Percentiles rank a stretch among this genome's conserved stretches.
phyloP scores from a whole-genome alignment of 2,113 vertebrate genomes.

The Clarias batrachus region DNA sequence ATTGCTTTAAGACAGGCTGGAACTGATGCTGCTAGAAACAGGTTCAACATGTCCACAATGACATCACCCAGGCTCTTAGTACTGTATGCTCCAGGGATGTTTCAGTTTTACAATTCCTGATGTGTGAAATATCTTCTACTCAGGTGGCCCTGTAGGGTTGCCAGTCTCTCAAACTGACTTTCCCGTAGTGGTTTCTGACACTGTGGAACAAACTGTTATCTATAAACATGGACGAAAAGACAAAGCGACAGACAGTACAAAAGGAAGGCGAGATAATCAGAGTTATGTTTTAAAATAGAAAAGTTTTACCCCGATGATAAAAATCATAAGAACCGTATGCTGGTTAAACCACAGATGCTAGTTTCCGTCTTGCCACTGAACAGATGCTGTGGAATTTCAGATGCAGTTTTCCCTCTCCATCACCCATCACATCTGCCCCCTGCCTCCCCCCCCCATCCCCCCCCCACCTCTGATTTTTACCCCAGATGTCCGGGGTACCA shows the following conservation, averaged over 20 bases:
- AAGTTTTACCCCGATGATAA: background rate
- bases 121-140: background rate
- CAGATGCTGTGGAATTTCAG: constrained; percentile 48
- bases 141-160: background rate
- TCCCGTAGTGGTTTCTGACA: background rate
- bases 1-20: too few relatives aligned
- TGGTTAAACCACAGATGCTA: constrained; percentile 9
- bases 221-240: constrained; percentile 7
- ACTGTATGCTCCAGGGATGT: too few relatives aligned
- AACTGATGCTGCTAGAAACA: background rate
- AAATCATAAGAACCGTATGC: background rate
- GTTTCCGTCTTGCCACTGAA: constrained; percentile 26
- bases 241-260: background rate
- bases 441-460: constrained; percentile 59
- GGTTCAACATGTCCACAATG: too few relatives aligned
- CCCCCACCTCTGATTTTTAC: constrained; percentile 58
- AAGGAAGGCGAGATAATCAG: background rate
- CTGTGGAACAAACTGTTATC: background rate
- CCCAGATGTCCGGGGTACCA: constrained; percentile 76
- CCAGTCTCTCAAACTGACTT: background rate
- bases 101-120: background rate
- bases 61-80: too few relatives aligned
- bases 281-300: background rate
- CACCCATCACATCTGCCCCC: constrained; percentile 56
- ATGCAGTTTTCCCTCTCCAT: constrained; percentile 59